Percentiles rank a stretch among this genome's conserved stretches.
Conservation (phyloP, 2,888 invertebrate species). For the Lasioglossum lativentre region DNA sequence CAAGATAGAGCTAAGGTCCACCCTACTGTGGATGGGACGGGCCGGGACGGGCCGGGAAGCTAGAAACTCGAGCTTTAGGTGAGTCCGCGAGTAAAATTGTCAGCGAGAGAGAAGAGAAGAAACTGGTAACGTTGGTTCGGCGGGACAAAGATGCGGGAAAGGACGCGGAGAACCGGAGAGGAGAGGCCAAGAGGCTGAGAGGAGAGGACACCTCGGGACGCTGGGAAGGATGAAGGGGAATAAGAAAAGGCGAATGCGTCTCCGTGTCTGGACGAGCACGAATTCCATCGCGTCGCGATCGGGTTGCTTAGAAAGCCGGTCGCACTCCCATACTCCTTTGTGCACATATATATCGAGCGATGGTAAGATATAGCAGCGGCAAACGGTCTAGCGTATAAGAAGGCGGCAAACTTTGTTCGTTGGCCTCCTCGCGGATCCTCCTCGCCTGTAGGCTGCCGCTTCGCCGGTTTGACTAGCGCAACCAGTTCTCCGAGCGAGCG, state of each 20-base stretch:
- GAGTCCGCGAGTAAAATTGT: slow-evolving; percentile 53
- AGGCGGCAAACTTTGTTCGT: slow-evolving; percentile 56
- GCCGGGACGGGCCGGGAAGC: not conserved
- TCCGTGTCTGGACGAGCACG: slow-evolving; percentile 68
- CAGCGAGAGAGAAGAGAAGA: slow-evolving; percentile 41
- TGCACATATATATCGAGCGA: slow-evolving; percentile 62
- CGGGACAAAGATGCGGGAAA: slow-evolving; percentile 47
- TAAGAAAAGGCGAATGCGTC: slow-evolving; percentile 65
- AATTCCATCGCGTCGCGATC: slow-evolving; percentile 77
- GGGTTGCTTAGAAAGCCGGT: slow-evolving; percentile 74
- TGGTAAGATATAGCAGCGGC: slow-evolving; percentile 62
- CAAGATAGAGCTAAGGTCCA: no score
- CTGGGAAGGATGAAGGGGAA: slow-evolving; percentile 42
- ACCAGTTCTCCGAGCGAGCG: slow-evolving; percentile 67
- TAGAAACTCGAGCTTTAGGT: slow-evolving; percentile 29
- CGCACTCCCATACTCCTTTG: slow-evolving; percentile 57
- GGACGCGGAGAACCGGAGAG: not conserved
- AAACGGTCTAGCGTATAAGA: slow-evolving; percentile 70
- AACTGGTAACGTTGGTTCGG: not conserved
- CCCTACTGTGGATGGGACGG: no score
- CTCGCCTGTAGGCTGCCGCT: slow-evolving; percentile 28
- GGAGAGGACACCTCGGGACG: not conserved
- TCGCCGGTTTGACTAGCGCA: slow-evolving; percentile 42
- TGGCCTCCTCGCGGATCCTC: slow-evolving; percentile 39
- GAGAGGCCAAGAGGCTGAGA: not conserved